Conservation (phyloP, 1,140 invertebrate genomes). For the Pseudobourletiella spinata region DNA sequence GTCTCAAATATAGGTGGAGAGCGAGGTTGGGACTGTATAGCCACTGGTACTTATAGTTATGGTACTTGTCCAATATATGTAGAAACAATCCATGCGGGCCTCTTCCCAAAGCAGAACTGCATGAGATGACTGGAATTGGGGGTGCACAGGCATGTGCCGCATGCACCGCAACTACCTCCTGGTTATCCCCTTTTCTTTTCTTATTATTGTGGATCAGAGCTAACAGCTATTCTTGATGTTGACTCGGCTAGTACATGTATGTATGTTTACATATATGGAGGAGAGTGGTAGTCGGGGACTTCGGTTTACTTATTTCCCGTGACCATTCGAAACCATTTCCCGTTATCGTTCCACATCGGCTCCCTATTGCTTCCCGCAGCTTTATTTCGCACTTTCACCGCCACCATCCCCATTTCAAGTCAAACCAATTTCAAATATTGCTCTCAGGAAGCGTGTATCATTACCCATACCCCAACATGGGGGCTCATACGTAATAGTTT, state of each 20-base stretch:
- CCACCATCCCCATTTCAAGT: conserved; percentile 5
- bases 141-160: not conserved
- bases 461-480: not conserved
- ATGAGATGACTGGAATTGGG: not conserved
- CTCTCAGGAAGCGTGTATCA: not conserved
- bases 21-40: not conserved
- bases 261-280: not conserved
- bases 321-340: conserved; percentile 7
- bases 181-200: not conserved
- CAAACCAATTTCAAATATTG: conserved; percentile 12
- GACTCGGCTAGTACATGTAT: not conserved
- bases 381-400: conserved; percentile 3
- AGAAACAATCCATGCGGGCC: not conserved
- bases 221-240: not conserved
- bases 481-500: too few relatives aligned
- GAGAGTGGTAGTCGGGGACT: not conserved
- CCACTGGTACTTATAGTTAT: not conserved
- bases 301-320: conserved; percentile 3
- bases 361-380: not conserved
- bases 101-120: not conserved
- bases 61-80: not conserved
- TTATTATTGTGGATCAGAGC: not conserved
- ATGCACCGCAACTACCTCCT: not conserved
- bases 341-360: not conserved
- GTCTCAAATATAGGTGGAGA: not conserved